Base-by-base conservation (phyloP, 2,113 vertebrate genomes). In the Ptilorrhoa leucosticta region DNA sequence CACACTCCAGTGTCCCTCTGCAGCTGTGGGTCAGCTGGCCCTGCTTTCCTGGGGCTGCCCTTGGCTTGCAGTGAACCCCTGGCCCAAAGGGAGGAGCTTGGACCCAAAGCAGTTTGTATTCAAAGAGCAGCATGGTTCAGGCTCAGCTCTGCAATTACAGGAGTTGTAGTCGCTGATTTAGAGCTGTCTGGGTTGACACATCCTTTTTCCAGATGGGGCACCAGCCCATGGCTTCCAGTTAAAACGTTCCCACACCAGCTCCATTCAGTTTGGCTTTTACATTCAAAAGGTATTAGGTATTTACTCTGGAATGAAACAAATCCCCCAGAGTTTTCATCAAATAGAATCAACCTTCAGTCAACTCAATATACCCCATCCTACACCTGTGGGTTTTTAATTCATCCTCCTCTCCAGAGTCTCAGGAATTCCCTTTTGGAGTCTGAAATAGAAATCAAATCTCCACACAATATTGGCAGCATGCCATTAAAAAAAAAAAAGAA, bases 361-460 rank as follows among this genome's bases (percentile, higher is more conserved):
- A 35, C 40, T 75, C 40, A 54, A 42, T 48, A 83, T 23, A 45
- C 7, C 13, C 64, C 48, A 60, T 90, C 51, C 65, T 93, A 77
- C 76, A 95, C 71, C 76, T 90, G 51, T 89, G 90, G 23, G n/a
- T 19, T 86, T 96, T 92, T 86, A 71, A 86, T 79, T 95, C 57
- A 53, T 92, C 48, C 33, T 88, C 50, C 31, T 84, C 48, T 86
- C 44, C 53, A 65, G 28, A 16, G 3, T 78, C 68, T 92, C 83
- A 90, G 88, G 88, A 89, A 95, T 87, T 93, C 83, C 94, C 76
- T 86, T 91, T 57, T 44, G 64, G 56, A 92, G 61, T 53, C 53
- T 90, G 72, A 90, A 90, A 93, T 37, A 94, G 76, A 87, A 92
- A 81, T 60, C 33, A 86, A 88, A 94, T 89, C 79, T 87, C 60